These are phyloP conservation scores for Acromyrmex heyeri DNA, from an alignment of 1,140 invertebrate species.

Conservation along the genomic window DNA sequence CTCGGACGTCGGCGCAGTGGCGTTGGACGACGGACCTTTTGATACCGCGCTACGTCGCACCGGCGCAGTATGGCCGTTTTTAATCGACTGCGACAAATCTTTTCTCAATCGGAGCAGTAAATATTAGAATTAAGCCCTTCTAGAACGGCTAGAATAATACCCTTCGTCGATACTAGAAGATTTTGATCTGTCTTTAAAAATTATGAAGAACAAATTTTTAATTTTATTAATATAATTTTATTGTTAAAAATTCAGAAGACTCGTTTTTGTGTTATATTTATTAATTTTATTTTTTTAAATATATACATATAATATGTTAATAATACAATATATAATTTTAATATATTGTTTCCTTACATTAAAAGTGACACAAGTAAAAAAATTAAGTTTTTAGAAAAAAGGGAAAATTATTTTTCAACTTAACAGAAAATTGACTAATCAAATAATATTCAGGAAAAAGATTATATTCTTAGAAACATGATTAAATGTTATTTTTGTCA, in stretches of 20 bases:
- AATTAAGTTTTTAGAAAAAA: too few relatives aligned
- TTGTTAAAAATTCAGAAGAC: not conserved
- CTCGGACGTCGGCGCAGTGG: conserved; percentile 61
- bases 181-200: not conserved
- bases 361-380: too few relatives aligned
- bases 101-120: not conserved
- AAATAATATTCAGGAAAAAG: too few relatives aligned
- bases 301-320: not conserved
- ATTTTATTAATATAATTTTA: not conserved
- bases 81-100: conserved; percentile 43
- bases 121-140: not conserved
- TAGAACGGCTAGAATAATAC: not conserved
- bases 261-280: not conserved
- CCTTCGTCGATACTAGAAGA: not conserved
- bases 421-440: too few relatives aligned
- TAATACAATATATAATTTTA: not conserved
- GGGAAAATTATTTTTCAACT: too few relatives aligned
- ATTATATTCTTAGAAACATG: too few relatives aligned
- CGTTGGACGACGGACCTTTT: conserved; percentile 72
- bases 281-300: not conserved
- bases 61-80: not conserved
- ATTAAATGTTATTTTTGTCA: too few relatives aligned
- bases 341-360: too few relatives aligned
- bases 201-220: not conserved
- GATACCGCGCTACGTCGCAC: conserved; percentile 67